phyloP scores from a whole-genome alignment of 1,140 invertebrate genomes.

The Cepaea nemoralis region DNA sequence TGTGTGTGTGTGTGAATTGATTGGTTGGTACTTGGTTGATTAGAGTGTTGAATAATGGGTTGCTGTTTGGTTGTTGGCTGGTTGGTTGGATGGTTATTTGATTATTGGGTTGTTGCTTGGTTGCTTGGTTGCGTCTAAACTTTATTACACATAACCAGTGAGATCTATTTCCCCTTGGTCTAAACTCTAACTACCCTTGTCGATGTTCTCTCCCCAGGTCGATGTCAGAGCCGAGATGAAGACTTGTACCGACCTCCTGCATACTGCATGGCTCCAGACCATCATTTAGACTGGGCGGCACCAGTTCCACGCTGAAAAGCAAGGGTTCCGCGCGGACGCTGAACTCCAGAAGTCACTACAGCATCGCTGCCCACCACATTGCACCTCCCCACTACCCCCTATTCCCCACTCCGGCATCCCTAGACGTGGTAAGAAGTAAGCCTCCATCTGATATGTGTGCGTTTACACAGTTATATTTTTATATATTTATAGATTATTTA shows the following conservation, averaged over 20 bases:
- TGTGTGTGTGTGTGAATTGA: too few relatives aligned
- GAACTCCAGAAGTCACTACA: constrained; percentile 30
- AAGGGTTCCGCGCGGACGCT: constrained; percentile 15
- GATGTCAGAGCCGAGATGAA: constrained; percentile 25
- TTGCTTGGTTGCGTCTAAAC: too few relatives aligned
- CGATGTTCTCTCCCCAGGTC: constrained; percentile 14
- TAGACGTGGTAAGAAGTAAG: constrained; percentile 13
- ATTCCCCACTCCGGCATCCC: constrained; percentile 13
- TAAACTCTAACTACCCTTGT: too few relatives aligned
- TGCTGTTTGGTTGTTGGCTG: too few relatives aligned
- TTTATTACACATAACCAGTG: too few relatives aligned
- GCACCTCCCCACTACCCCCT: constrained; percentile 24
- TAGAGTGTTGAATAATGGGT: too few relatives aligned
- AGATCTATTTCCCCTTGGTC: too few relatives aligned
- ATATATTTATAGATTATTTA: too few relatives aligned
- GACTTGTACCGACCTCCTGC: constrained; percentile 31
- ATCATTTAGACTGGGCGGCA: constrained; percentile 11
- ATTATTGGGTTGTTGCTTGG: too few relatives aligned
- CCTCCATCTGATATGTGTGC: neutral
- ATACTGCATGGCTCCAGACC: constrained; percentile 34
- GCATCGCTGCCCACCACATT: constrained; percentile 36
- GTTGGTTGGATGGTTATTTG: too few relatives aligned
- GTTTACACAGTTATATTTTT: too few relatives aligned
- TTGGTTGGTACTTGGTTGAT: too few relatives aligned
- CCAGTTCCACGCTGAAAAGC: constrained; percentile 9